phyloP scores from a whole-genome alignment of 2,113 vertebrate species.

The crab-eating macaque (Macaca fascicularis) region DNA sequence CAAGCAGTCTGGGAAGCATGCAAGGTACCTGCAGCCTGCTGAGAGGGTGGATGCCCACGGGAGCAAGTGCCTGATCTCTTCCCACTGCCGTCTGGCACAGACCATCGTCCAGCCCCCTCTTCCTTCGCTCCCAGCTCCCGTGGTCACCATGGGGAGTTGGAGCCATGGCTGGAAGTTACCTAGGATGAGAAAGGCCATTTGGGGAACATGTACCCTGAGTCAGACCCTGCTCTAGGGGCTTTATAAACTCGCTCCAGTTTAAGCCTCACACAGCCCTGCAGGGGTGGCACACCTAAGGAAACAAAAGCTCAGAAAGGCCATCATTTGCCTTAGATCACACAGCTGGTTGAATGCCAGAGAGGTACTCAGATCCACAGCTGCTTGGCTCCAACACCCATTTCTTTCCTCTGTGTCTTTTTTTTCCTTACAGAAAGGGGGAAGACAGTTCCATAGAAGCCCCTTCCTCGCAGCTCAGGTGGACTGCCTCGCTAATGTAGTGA shows the following conservation, averaged over 20 bases:
- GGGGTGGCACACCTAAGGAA: background rate
- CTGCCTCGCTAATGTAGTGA: background rate
- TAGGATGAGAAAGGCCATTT: background rate
- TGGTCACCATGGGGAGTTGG: background rate
- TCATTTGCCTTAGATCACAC: background rate
- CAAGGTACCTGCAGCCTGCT: background rate
- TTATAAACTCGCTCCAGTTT: background rate
- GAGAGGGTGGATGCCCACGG: background rate
- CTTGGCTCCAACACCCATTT: background rate
- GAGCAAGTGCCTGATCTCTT: background rate
- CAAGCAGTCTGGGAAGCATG: background rate
- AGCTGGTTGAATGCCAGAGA: background rate
- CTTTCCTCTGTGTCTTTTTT: background rate
- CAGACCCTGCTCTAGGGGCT: background rate
- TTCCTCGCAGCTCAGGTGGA: background rate
- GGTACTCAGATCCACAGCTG: background rate
- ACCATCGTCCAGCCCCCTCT: background rate
- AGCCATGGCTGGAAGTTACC: background rate
- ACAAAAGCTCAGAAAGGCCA: background rate
- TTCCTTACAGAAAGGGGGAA: background rate
- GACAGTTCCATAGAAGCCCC: background rate
- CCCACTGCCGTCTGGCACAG: background rate
- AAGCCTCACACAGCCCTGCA: background rate
- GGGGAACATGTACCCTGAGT: fast-evolving
- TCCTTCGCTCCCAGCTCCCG: background rate